phyloP scores from a whole-genome alignment of 2,888 invertebrate genomes.

The Desoria tigrina region DNA sequence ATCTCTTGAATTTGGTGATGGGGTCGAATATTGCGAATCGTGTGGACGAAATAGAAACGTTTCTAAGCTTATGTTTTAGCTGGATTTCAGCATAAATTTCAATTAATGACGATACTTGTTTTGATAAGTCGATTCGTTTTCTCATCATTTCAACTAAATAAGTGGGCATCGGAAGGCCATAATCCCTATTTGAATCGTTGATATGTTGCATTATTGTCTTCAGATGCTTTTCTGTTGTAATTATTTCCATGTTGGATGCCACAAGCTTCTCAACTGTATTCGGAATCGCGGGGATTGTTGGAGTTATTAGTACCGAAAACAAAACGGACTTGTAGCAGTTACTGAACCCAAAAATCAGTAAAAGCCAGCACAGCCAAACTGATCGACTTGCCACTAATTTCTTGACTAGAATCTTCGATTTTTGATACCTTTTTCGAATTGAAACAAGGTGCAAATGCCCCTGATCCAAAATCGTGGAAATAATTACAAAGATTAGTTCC shows the following conservation, averaged over 20 bases:
- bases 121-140: no score
- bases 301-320: neutral
- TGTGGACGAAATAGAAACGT: neutral
- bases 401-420: no score
- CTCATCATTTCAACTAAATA: neutral
- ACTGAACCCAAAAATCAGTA: neutral
- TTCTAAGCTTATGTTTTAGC: neutral
- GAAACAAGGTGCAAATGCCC: no score
- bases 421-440: no score
- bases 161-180: neutral
- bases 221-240: neutral
- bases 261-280: neutral
- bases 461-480: no score
- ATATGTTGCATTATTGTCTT: neutral
- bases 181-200: neutral
- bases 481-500: no score
- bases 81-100: neutral
- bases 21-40: neutral
- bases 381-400: neutral
- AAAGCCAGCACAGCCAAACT: neutral
- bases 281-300: neutral
- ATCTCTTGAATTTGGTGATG: neutral
- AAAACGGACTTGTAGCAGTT: conserved; percentile 1
- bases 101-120: neutral
- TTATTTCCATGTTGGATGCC: neutral